Conservation (phyloP, 2,888 invertebrate species). For the Conistra vaccinii region DNA sequence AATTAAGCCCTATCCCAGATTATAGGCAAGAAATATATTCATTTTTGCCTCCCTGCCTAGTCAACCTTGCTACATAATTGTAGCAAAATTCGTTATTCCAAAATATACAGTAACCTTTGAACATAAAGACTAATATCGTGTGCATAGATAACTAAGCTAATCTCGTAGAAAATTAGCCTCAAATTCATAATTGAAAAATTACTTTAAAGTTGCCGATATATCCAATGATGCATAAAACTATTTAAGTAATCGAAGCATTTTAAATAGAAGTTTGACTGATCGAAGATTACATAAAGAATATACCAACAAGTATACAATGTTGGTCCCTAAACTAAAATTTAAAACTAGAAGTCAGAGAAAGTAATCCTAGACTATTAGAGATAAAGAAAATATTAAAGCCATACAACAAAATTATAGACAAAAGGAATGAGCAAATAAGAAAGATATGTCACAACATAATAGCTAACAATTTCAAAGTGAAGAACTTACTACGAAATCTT, state of each 20-base stretch:
- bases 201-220: slow-evolving; percentile 18
- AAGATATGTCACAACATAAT: slow-evolving; percentile 46
- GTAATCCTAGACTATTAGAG: slow-evolving; percentile 39
- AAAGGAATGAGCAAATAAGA: slow-evolving; percentile 68
- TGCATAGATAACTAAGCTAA: slow-evolving; percentile 31
- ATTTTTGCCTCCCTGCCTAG: slow-evolving; percentile 20
- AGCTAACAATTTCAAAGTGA: slow-evolving; percentile 23
- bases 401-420: slow-evolving; percentile 50
- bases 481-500: not conserved
- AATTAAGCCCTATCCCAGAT: slow-evolving; percentile 37
- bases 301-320: slow-evolving; percentile 11
- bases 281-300: slow-evolving; percentile 17
- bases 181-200: slow-evolving; percentile 20
- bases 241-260: slow-evolving; percentile 32
- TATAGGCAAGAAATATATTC: slow-evolving; percentile 43
- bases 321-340: slow-evolving; percentile 46
- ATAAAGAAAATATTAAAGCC: slow-evolving; percentile 56
- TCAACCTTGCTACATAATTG: slow-evolving; percentile 18
- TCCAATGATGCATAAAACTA: slow-evolving; percentile 24
- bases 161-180: slow-evolving; percentile 32
- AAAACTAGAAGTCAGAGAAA: slow-evolving; percentile 33
- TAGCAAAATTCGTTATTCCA: slow-evolving; percentile 29
- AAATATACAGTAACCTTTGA: slow-evolving; percentile 39
- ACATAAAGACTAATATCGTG: slow-evolving; percentile 36
- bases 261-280: slow-evolving; percentile 20